Conservation (phyloP, 2,797 vertebrate genomes). For the Chaunax sp. region DNA sequence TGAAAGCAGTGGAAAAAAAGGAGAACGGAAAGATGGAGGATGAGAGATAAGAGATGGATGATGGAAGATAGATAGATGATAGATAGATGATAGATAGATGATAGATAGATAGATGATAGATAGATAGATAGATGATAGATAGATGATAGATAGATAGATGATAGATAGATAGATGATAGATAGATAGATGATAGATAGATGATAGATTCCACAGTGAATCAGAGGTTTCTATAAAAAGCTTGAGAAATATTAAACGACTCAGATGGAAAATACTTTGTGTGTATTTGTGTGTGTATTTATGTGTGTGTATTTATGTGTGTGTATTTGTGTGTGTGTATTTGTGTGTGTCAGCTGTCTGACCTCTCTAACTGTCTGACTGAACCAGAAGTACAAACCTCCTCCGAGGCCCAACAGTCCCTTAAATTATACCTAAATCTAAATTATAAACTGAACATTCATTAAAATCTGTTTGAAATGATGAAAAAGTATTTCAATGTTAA, state of each 20-base stretch:
- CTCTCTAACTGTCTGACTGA: slow-evolving; percentile 10
- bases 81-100: background rate
- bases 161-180: background rate
- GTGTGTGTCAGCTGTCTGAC: slow-evolving; percentile 37
- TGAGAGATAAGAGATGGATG: background rate
- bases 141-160: no score
- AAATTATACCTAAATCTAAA: no score
- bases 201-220: slow-evolving; percentile 11
- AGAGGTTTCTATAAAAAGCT: slow-evolving; percentile 65
- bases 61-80: background rate
- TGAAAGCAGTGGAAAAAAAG: background rate
- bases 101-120: background rate
- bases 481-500: no score
- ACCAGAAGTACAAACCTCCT: no score
- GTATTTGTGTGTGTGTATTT: slow-evolving; percentile 30
- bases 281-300: slow-evolving; percentile 24
- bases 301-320: slow-evolving; percentile 21
- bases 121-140: background rate
- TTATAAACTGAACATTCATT: no score
- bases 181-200: no score
- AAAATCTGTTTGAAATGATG: no score
- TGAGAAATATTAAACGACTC: slow-evolving; percentile 62
- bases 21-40: background rate
- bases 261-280: slow-evolving; percentile 69
- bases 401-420: no score